A percentile compares a stretch with the other conserved stretches of the same genome.
phyloP scores from a whole-genome alignment of 2,113 vertebrate species.

The Alligator mississippiensis region DNA sequence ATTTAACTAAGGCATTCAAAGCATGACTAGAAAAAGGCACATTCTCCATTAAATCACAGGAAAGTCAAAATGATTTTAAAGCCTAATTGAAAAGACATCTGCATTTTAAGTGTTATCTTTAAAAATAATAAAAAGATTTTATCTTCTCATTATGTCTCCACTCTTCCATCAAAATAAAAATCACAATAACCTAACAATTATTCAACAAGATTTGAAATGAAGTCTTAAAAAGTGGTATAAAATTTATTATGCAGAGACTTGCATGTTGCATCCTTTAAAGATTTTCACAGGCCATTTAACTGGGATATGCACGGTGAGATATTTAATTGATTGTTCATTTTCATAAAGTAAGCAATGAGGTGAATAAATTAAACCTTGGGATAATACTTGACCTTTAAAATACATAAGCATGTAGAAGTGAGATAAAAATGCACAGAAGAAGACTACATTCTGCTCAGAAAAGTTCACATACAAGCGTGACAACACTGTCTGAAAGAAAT shows the following conservation, averaged over 20 bases:
- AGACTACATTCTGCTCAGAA: not conserved
- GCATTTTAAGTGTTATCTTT: conserved; percentile 7
- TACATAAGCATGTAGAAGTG: not conserved
- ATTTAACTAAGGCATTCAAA: not conserved
- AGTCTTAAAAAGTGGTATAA: not conserved
- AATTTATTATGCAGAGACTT: rapidly evolving
- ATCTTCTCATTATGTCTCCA: not conserved
- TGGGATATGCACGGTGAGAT: rapidly evolving
- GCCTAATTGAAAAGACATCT: not conserved
- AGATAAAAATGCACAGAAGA: not conserved
- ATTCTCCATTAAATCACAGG: not conserved
- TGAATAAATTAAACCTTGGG: not conserved
- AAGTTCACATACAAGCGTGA: not conserved
- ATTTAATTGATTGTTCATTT: not conserved
- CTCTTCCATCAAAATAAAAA: not conserved
- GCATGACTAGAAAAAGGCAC: not conserved
- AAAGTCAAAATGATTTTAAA: not conserved
- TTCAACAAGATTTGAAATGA: not conserved
- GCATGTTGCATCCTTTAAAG: not conserved
- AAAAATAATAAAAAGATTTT: not conserved
- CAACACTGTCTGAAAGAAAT: not conserved
- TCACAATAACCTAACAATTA: not conserved
- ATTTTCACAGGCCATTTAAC: not conserved
- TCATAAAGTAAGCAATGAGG: not conserved
- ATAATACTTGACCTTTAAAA: not conserved